Conservation (phyloP, 2,797 vertebrate species). For the Morus bassanus region DNA sequence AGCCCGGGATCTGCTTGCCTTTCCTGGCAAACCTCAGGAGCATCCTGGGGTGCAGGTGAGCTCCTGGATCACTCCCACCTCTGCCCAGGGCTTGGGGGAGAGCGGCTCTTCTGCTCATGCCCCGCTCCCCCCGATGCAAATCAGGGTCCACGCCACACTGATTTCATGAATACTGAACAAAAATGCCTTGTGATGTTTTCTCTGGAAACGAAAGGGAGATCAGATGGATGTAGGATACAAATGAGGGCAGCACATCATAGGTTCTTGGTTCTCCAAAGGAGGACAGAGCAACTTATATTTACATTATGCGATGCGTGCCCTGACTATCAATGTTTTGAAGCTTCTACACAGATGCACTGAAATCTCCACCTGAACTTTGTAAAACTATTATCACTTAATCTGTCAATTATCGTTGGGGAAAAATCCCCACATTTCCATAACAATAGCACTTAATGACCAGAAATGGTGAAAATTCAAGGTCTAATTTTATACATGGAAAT, state of each 20-base stretch:
- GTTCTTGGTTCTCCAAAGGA: background rate
- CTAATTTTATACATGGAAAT: constrained; percentile 20
- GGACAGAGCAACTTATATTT: background rate
- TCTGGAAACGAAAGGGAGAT: background rate
- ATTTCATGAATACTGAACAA: background rate
- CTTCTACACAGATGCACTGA: fast-evolving
- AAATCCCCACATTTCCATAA: background rate
- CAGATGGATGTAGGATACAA: background rate
- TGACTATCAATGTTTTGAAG: background rate
- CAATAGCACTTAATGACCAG: constrained; percentile 8
- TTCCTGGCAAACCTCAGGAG: background rate
- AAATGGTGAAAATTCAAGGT: constrained; percentile 19
- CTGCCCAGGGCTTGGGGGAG: fast-evolving
- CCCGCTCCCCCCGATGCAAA: fast-evolving
- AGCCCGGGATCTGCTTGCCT: fast-evolving
- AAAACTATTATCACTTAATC: background rate
- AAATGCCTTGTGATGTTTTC: background rate
- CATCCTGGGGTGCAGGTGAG: fast-evolving
- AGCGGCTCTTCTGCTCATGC: fast-evolving
- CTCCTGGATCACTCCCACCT: background rate
- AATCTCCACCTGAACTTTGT: constrained; percentile 27
- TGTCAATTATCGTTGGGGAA: background rate
- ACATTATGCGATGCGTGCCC: background rate
- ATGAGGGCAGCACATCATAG: background rate
- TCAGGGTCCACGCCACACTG: fast-evolving